Percentiles rank a stretch among this genome's conserved stretches.
phyloP scores from a whole-genome alignment of 2,888 invertebrate genomes.

The Lasioglossum villosulum region DNA sequence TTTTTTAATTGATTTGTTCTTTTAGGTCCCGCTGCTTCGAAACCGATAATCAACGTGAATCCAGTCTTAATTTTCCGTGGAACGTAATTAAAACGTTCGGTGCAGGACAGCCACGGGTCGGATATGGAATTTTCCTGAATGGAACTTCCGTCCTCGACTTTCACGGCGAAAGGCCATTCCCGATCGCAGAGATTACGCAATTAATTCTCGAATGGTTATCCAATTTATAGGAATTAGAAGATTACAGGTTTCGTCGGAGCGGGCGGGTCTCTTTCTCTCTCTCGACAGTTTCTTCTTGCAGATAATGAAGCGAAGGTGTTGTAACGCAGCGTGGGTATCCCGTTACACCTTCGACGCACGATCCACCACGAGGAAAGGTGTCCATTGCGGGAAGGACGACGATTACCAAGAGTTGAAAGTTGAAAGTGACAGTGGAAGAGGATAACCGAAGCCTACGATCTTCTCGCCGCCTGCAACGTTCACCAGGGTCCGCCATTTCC shows the following conservation, averaged over 20 bases:
- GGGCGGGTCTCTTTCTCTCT: background rate
- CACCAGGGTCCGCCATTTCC: background rate
- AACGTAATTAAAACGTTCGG: background rate
- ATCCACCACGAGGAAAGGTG: conserved; percentile 26
- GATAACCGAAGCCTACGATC: background rate
- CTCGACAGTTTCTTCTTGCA: conserved; percentile 23
- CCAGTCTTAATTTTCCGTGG: background rate
- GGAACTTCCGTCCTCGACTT: conserved; percentile 35
- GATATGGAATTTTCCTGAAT: background rate
- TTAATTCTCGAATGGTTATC: conserved; percentile 24
- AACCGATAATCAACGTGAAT: background rate
- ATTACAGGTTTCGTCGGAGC: conserved; percentile 39
- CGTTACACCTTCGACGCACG: conserved; percentile 50
- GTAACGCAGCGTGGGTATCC: conserved; percentile 56
- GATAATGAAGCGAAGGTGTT: conserved; percentile 50
- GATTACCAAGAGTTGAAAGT: conserved; percentile 66
- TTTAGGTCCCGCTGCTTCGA: background rate
- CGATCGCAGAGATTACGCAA: conserved; percentile 33
- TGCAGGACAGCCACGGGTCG: background rate
- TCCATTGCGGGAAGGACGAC: conserved; percentile 20
- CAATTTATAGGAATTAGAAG: conserved; percentile 52
- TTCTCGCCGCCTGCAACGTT: background rate
- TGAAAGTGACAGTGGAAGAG: conserved; percentile 62
- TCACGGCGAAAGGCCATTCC: conserved; percentile 25
- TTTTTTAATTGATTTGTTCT: background rate